phyloP scores from a whole-genome alignment of 2,113 vertebrate species.

The Clupea harengus region DNA sequence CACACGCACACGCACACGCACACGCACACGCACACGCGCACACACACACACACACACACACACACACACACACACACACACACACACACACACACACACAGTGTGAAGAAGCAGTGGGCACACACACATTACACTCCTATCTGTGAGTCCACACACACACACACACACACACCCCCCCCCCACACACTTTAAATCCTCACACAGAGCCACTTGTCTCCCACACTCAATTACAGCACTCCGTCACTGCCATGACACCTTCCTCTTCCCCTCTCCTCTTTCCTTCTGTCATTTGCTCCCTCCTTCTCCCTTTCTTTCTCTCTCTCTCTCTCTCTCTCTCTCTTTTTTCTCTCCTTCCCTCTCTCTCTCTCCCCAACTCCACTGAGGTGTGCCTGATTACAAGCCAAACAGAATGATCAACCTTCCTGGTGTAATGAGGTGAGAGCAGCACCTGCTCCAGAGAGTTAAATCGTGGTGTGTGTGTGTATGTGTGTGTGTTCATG shows the following conservation, averaged over 20 bases:
- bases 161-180: slow-evolving; percentile 18
- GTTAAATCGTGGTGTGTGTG: slow-evolving; percentile 35
- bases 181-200: neutral
- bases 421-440: slow-evolving; percentile 67
- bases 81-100: neutral
- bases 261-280: neutral
- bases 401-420: slow-evolving; percentile 65
- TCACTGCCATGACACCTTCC: slow-evolving; percentile 3
- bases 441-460: slow-evolving; percentile 70
- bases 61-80: neutral
- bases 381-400: slow-evolving; percentile 63
- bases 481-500: neutral
- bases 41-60: neutral
- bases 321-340: neutral
- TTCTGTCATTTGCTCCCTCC: slow-evolving; percentile 33
- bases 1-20: slow-evolving; percentile 10
- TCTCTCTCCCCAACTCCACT: slow-evolving; percentile 45
- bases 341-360: neutral
- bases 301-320: neutral
- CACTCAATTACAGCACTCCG: slow-evolving; percentile 1
- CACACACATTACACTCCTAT: slow-evolving; percentile 20
- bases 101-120: neutral
- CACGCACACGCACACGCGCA: too few relatives aligned
- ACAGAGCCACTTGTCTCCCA: neutral
- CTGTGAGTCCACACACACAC: neutral